A percentile compares a stretch with the other conserved stretches of the same genome.
These are phyloP conservation scores for Octonoba sinensis DNA, from an alignment of 2,888 invertebrate species.

Conservation along the genomic window DNA sequence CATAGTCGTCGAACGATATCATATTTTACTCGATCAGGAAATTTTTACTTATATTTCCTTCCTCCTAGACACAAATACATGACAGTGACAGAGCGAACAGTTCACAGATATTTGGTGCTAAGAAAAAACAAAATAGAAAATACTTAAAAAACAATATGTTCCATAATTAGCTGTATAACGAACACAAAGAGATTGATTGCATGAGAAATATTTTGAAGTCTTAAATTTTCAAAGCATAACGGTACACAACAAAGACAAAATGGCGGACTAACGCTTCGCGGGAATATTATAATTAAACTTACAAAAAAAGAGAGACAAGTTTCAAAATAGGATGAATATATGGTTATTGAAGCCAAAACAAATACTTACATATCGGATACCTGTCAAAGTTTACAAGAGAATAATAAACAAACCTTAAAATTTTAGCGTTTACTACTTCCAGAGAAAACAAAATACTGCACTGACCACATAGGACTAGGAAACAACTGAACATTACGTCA, in stretches of 20 bases:
- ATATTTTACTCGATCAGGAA: too few relatives aligned
- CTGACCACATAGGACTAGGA: slow-evolving; percentile 60
- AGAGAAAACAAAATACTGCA: slow-evolving; percentile 60
- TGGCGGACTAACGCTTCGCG: slow-evolving; percentile 49
- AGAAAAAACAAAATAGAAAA: too few relatives aligned
- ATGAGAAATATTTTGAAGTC: too few relatives aligned
- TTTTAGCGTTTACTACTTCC: slow-evolving; percentile 43
- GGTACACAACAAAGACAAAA: slow-evolving; percentile 55
- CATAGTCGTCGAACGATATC: too few relatives aligned
- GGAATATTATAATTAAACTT: slow-evolving; percentile 1
- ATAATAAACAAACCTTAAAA: slow-evolving; percentile 48
- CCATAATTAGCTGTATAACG: too few relatives aligned
- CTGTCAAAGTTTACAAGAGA: slow-evolving; percentile 25
- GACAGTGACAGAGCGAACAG: too few relatives aligned
- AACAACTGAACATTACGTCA: slow-evolving; percentile 60
- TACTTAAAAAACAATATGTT: too few relatives aligned
- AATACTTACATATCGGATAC: slow-evolving; percentile 19
- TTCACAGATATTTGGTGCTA: too few relatives aligned
- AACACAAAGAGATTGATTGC: too few relatives aligned
- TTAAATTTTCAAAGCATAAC: slow-evolving; percentile 13
- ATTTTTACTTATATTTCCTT: too few relatives aligned
- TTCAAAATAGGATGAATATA: background rate
- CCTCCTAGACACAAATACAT: too few relatives aligned
- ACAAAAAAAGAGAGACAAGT: background rate
- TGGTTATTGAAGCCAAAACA: background rate